Evolutionary conservation across 1,140 invertebrate species (phyloP).

Genomic region (Brachionus asplanchnoidis): DNA sequence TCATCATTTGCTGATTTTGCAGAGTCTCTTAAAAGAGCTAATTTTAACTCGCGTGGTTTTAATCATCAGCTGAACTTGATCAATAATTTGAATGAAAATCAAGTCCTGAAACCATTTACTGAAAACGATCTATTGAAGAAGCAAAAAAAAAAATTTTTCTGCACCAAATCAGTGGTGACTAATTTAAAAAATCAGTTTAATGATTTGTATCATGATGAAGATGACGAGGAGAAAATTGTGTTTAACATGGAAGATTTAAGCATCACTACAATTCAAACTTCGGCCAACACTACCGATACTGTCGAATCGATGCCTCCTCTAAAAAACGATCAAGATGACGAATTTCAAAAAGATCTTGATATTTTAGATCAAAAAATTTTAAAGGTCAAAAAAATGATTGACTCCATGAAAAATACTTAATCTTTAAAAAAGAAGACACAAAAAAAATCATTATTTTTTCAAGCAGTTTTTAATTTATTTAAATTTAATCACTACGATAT

Average conservation of each 20-base stretch:
- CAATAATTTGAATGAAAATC: not conserved
- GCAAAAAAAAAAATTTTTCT: not conserved
- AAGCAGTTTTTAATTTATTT: too few species aligned
- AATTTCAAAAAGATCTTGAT: conserved; percentile 33
- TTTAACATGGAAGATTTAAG: conserved; percentile 38
- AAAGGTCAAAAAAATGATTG: conserved; percentile 29
- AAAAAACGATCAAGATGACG: conserved; percentile 14
- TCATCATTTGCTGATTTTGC: conserved; percentile 35
- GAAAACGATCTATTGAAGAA: not conserved
- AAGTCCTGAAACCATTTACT: not conserved
- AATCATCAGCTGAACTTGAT: not conserved
- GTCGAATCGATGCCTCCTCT: not conserved
- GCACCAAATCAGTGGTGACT: not conserved
- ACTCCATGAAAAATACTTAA: conserved; percentile 23
- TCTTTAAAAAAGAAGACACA: not conserved
- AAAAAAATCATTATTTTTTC: too few species aligned
- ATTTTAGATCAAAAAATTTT: conserved; percentile 20
- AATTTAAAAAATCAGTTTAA: conserved; percentile 36
- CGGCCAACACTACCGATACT: not conserved
- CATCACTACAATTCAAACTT: conserved; percentile 18
- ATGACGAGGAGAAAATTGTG: conserved; percentile 24
- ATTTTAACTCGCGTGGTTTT: not conserved
- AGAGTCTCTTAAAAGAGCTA: not conserved
- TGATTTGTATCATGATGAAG: conserved; percentile 10
- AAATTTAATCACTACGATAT: not conserved